A percentile compares a stretch with the other conserved stretches of the same genome.
phyloP scores from a whole-genome alignment of 1,140 invertebrate species.

The Drosophila virilis region DNA sequence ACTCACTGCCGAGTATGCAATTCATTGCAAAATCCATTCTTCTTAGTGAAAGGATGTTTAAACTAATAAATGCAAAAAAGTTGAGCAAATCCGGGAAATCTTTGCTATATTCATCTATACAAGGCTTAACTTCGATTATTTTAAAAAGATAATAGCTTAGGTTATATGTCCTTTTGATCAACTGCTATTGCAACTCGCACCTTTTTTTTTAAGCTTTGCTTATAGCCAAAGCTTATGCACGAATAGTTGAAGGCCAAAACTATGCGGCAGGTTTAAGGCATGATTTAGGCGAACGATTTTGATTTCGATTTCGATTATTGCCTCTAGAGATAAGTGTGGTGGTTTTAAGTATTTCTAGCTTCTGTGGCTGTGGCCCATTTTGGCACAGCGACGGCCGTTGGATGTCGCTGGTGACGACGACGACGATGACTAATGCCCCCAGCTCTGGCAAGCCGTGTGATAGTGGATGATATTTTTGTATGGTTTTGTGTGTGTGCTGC shows the following conservation, averaged over 20 bases:
- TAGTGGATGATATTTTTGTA: conserved; percentile 31
- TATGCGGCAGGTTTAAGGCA: conserved; percentile 4
- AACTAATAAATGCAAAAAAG: no score
- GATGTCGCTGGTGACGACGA: conserved; percentile 11
- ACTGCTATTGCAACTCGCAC: no score
- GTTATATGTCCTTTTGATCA: no score
- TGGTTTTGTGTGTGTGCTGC: background rate
- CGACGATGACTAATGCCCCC: conserved; percentile 31
- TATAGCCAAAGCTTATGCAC: background rate
- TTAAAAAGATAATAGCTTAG: no score
- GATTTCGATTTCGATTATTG: conserved; percentile 7
- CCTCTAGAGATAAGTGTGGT: background rate
- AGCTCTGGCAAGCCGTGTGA: conserved; percentile 14
- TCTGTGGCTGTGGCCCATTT: conserved; percentile 3
- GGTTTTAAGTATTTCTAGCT: background rate
- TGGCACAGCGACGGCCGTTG: background rate
- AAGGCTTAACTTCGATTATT: no score
- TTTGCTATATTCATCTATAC: no score
- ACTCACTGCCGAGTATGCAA: no score
- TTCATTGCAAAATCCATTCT: no score
- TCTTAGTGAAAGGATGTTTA: no score
- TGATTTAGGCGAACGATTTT: background rate
- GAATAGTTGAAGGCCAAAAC: conserved; percentile 8
- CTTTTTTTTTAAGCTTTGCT: background rate
- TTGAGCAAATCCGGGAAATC: no score